phyloP scores from a whole-genome alignment of 2,797 vertebrate species.

The Parambassis ranga region DNA sequence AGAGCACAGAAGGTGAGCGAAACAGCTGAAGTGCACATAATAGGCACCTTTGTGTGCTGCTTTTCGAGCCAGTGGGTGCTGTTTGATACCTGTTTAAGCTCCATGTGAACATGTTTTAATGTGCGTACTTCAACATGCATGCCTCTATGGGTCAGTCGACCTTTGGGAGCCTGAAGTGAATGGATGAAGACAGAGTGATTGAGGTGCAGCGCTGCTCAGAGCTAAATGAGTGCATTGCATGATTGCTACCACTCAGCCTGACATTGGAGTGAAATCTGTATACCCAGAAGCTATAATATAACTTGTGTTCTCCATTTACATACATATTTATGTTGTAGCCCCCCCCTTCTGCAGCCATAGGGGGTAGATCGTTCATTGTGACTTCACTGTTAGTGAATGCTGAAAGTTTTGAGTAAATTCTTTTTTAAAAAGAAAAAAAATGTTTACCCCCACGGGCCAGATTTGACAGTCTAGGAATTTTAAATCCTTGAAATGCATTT shows the following conservation, averaged over 20 bases:
- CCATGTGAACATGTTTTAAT: neutral
- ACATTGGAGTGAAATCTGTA: conserved; percentile 41
- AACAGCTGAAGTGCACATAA: conserved; percentile 19
- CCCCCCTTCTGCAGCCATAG: conserved; percentile 22
- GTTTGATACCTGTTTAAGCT: neutral
- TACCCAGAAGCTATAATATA: conserved; percentile 46
- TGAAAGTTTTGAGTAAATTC: conserved; percentile 60
- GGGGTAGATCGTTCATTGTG: conserved; percentile 30
- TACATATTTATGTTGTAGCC: conserved; percentile 44
- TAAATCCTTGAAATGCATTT: conserved; percentile 59
- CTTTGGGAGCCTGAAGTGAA: conserved; percentile 28
- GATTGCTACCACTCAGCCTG: conserved; percentile 53
- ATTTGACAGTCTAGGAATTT: conserved; percentile 47
- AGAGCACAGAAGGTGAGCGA: conserved; percentile 22
- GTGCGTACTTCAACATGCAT: neutral
- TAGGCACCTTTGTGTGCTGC: neutral
- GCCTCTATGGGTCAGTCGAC: conserved; percentile 23
- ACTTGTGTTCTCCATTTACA: conserved; percentile 56
- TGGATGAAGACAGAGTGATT: conserved; percentile 41
- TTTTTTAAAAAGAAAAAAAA: conserved; percentile 23
- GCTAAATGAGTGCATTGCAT: conserved; percentile 54
- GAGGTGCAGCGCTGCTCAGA: conserved; percentile 40
- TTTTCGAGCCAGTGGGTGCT: neutral
- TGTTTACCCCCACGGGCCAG: conserved; percentile 56
- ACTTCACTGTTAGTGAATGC: conserved; percentile 43